A percentile compares a stretch with the other conserved stretches of the same genome.
Evolutionary conservation across 2,888 invertebrate species (phyloP).

Genomic region (Phortica okadai): DNA sequence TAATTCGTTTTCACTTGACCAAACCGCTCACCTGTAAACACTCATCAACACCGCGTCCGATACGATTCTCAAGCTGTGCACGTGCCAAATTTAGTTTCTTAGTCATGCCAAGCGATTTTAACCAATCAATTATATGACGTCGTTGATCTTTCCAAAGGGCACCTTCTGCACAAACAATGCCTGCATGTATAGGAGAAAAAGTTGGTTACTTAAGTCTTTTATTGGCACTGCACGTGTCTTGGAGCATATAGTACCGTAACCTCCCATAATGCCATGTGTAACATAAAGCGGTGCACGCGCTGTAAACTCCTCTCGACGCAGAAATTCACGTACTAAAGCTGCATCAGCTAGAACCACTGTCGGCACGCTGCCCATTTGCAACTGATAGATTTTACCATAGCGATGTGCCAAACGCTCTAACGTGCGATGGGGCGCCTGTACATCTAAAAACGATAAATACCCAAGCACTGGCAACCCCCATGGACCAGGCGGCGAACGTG

Average conservation of each 20-base stretch:
- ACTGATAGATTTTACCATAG: constrained; percentile 86
- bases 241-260: constrained; percentile 82
- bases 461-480: constrained; percentile 86
- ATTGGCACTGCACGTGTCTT: constrained; percentile 13
- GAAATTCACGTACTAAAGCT: constrained; percentile 83
- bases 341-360: constrained; percentile 88
- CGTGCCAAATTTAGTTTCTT: constrained; percentile 80
- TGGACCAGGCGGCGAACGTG: constrained; percentile 83
- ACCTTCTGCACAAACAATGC: constrained; percentile 89
- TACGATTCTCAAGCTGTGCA: constrained; percentile 81
- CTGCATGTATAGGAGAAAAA: constrained; percentile 76
- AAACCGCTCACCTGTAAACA: constrained; percentile 77
- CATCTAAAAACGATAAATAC: constrained; percentile 85
- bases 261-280: constrained; percentile 91
- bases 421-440: constrained; percentile 83
- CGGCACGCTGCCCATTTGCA: constrained; percentile 85
- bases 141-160: constrained; percentile 89
- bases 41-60: constrained; percentile 81
- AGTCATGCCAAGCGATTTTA: constrained; percentile 85
- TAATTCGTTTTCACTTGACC: not conserved
- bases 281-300: constrained; percentile 88
- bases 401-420: constrained; percentile 81
- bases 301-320: constrained; percentile 84
- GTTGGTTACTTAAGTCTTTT: constrained; percentile 56
- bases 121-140: constrained; percentile 83